Base-by-base conservation (phyloP, 2,113 vertebrate species). In the Seriola quinqueradiata region DNA sequence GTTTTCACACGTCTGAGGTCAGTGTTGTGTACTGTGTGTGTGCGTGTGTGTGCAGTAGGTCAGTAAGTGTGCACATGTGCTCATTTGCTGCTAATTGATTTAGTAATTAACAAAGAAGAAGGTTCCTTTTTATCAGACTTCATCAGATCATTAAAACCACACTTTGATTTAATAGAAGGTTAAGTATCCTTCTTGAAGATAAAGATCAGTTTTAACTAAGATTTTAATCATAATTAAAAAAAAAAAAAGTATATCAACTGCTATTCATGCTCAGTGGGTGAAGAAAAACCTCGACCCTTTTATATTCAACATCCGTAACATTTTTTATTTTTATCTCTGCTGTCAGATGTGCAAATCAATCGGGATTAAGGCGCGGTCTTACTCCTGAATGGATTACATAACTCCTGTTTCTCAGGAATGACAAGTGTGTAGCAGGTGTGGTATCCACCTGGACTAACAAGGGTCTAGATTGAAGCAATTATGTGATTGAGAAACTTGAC, bases 381-480 rank as follows among this genome's bases (percentile, higher is more conserved):
- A 28, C 38, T 46, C 14, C 17, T 11, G 9, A 4, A 25, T 10
- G 28, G 19, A 17, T 61, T 76, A 10, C 4, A 3, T 34, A 83
- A 68, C 14, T 19, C 28, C 46, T 38, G 38, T 75, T 69, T 44
- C 12, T 65, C 36, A 17, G 54, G 40, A 78, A 72, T 46, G 36
- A 32, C 59, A 38, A 60, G 23, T 64, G 38, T 50, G 48, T 57
- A 77, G 1, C 65, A 75, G 76, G 65, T 81, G 54, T 70, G 74
- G 21, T 32, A 17, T n/a, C 32, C 7, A 25, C 1, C 28, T 48
- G 19, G 11, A 25, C 17, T 3, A 4, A 25, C n/a, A 19, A 14
- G 5, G 8, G 8, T 34, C 46, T 21, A 14, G n/a, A 16, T 25
- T 3, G 10, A 55, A 68, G 16, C 46, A 40, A n/a, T 63, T 38